A percentile compares a stretch with the other conserved stretches of the same genome.
phyloP scores from a whole-genome alignment of 2,888 invertebrate species.

The Congeria kusceri region DNA sequence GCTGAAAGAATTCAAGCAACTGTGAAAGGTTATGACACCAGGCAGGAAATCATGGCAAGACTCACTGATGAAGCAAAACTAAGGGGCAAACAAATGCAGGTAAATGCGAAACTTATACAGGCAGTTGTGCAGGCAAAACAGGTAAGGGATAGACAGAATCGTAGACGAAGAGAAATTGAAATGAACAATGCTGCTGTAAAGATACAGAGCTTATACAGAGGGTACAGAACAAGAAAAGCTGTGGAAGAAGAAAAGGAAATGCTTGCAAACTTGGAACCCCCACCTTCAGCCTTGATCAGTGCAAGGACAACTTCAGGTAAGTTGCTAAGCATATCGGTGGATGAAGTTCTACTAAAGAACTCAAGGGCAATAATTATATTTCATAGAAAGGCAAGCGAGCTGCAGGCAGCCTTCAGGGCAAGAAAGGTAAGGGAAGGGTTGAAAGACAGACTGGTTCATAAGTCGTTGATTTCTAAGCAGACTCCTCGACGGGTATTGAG shows the following conservation, averaged over 20 bases:
- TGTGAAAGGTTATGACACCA: constrained; percentile 35
- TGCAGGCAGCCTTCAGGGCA: constrained; percentile 57
- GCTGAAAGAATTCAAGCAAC: constrained; percentile 44
- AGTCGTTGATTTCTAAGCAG: constrained; percentile 19
- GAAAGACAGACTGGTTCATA: constrained; percentile 33
- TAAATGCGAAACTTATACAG: constrained; percentile 40
- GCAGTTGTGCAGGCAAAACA: constrained; percentile 40
- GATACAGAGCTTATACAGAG: constrained; percentile 55
- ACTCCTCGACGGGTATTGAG: constrained; percentile 39
- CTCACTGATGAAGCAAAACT: constrained; percentile 28
- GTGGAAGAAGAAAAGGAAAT: constrained; percentile 36
- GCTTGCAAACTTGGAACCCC: constrained; percentile 47
- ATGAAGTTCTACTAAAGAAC: constrained; percentile 47
- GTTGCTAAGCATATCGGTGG: constrained; percentile 37
- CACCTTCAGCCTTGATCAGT: constrained; percentile 32
- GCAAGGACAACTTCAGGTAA: constrained; percentile 44
- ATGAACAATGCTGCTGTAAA: constrained; percentile 42
- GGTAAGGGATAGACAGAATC: constrained; percentile 14
- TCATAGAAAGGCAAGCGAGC: constrained; percentile 49
- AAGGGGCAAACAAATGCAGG: constrained; percentile 1
- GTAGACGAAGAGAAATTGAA: background rate
- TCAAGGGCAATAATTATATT: constrained; percentile 52
- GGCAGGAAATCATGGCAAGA: constrained; percentile 25
- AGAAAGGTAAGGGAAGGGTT: constrained; percentile 29
- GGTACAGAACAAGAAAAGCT: constrained; percentile 43